phyloP scores from a whole-genome alignment of 2,888 invertebrate species.

The Pheosia gnoma region DNA sequence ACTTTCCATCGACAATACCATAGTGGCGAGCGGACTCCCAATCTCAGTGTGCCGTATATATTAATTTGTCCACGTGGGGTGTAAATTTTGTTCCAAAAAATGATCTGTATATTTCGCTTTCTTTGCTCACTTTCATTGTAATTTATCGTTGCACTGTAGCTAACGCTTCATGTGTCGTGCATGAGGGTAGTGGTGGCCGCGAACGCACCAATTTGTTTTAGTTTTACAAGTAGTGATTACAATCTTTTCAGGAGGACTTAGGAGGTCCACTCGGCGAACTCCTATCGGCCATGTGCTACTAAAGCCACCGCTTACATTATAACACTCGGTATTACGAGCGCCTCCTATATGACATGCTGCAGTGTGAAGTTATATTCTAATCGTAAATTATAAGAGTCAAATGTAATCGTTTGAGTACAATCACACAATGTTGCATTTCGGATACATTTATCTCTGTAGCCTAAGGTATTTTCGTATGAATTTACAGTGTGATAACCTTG shows the following conservation, averaged over 20 bases:
- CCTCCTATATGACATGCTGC: constrained; percentile 51
- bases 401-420: constrained; percentile 46
- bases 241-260: constrained; percentile 87
- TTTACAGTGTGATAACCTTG: constrained; percentile 23
- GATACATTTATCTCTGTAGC: constrained; percentile 57
- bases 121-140: constrained; percentile 64
- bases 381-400: constrained; percentile 9
- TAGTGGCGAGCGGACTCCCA: constrained; percentile 25
- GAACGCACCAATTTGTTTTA: constrained; percentile 39
- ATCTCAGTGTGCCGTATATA: constrained; percentile 45
- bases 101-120: constrained; percentile 82
- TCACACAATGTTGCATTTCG: constrained; percentile 58
- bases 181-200: constrained; percentile 59
- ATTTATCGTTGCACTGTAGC: constrained; percentile 72
- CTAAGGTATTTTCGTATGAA: constrained; percentile 48
- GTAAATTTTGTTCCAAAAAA: constrained; percentile 60
- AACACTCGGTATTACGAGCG: constrained; percentile 66
- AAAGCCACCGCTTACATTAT: constrained; percentile 58
- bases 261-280: constrained; percentile 86
- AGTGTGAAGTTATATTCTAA: constrained; percentile 47
- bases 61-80: constrained; percentile 45
- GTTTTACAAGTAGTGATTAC: constrained; percentile 71
- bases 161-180: constrained; percentile 69
- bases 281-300: constrained; percentile 86
- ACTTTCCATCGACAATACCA: constrained; percentile 9